Conservation (phyloP, 2,888 invertebrate species). For the Troides aeacus region DNA sequence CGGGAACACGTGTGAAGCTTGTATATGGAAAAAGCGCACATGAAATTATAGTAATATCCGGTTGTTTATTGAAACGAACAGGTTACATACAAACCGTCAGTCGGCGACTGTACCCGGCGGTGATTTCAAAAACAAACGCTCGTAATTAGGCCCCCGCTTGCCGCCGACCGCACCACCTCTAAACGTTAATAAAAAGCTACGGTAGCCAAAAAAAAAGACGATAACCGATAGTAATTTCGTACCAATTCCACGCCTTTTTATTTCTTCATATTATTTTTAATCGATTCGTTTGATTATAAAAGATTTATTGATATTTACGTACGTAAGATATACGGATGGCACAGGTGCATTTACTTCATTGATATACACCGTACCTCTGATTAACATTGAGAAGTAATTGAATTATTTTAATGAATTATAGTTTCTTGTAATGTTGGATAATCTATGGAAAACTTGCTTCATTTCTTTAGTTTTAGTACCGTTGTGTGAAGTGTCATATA, state of each 20-base stretch:
- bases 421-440: too few species aligned
- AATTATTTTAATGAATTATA: too few species aligned
- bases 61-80: slow-evolving; percentile 2
- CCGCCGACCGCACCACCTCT: slow-evolving; percentile 47
- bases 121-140: slow-evolving; percentile 75
- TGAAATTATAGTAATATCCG: slow-evolving; percentile 1
- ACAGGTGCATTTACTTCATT: not conserved
- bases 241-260: slow-evolving; percentile 31
- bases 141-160: slow-evolving; percentile 65
- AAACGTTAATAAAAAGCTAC: slow-evolving; percentile 54
- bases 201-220: slow-evolving; percentile 57
- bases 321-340: not conserved
- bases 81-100: slow-evolving; percentile 36
- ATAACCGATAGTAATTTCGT: slow-evolving; percentile 36
- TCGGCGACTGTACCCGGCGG: slow-evolving; percentile 55
- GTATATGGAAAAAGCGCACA: not conserved
- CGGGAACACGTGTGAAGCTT: too few species aligned
- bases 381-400: too few species aligned
- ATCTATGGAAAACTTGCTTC: too few species aligned
- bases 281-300: slow-evolving; percentile 30
- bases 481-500: too few species aligned
- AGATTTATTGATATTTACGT: slow-evolving; percentile 27
- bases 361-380: not conserved
- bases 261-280: slow-evolving; percentile 30
- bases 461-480: too few species aligned